Percentiles rank a stretch among this genome's conserved stretches.
Evolutionary conservation across 2,888 invertebrate species (phyloP).

Genomic region (Caenorhabditis sp.): DNA sequence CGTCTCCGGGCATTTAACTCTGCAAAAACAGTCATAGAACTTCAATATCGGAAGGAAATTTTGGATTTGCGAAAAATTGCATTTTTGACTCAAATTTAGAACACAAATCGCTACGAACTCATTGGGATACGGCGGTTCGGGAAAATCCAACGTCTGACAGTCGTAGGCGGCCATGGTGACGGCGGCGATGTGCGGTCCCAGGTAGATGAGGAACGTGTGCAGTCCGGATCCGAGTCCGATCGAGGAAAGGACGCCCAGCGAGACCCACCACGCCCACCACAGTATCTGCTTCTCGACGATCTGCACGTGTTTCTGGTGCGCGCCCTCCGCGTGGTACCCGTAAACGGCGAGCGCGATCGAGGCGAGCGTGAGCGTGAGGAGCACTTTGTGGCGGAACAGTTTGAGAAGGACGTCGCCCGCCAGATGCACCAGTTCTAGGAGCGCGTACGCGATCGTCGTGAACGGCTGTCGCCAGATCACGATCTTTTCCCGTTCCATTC

Average conservation of each 20-base stretch:
- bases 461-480: slow-evolving; percentile 80
- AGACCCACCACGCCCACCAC: slow-evolving; percentile 88
- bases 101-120: too few species aligned
- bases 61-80: background rate
- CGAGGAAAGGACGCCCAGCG: slow-evolving; percentile 94
- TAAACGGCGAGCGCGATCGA: slow-evolving; percentile 69
- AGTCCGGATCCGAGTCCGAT: slow-evolving; percentile 97
- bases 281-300: slow-evolving; percentile 80
- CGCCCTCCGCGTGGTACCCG: slow-evolving; percentile 79
- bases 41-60: too few species aligned
- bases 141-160: slow-evolving; percentile 94
- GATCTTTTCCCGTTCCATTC: slow-evolving; percentile 78
- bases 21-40: slow-evolving; percentile 81
- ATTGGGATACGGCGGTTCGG: slow-evolving; percentile 97
- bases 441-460: slow-evolving; percentile 80
- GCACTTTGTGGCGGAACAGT: slow-evolving; percentile 73
- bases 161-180: slow-evolving; percentile 98
- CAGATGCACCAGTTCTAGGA: slow-evolving; percentile 77
- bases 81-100: background rate
- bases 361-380: slow-evolving; percentile 66
- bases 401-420: slow-evolving; percentile 59
- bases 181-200: slow-evolving; percentile 98
- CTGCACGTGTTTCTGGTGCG: slow-evolving; percentile 78
- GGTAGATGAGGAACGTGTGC: slow-evolving; percentile 96
- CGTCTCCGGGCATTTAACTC: slow-evolving; percentile 88